These are phyloP conservation scores for Meriones psammophilus DNA, from an alignment of 2,797 vertebrate genomes.

Conservation along the genomic window DNA sequence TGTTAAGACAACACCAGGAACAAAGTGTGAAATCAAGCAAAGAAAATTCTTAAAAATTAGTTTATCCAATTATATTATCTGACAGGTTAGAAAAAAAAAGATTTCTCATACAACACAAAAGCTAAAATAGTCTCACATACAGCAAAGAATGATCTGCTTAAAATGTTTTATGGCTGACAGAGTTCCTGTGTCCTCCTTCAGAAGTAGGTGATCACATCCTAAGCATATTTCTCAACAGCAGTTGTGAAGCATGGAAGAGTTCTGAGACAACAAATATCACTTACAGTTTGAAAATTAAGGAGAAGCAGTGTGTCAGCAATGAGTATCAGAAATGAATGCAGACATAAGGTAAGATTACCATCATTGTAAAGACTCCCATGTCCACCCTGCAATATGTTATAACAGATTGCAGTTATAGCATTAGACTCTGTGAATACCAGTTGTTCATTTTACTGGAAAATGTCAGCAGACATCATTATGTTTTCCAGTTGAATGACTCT, in stretches of 20 bases:
- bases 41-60: not conserved
- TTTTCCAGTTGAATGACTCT: not conserved
- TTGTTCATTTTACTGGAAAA: not conserved
- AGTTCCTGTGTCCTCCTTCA: conserved; percentile 13
- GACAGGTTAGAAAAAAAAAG: not conserved
- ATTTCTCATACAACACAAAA: conserved; percentile 50
- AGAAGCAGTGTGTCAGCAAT: not conserved
- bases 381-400: not conserved
- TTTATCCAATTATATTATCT: not conserved
- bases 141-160: conserved; percentile 39
- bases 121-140: conserved; percentile 53
- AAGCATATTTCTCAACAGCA: conserved; percentile 42
- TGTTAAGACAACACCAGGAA: not conserved
- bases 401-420: not conserved
- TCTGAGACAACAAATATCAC: conserved; percentile 12
- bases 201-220: conserved; percentile 31
- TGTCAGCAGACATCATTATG: not conserved
- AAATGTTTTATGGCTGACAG: conserved; percentile 24
- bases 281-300: conserved; percentile 37
- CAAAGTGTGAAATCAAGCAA: conserved; percentile 46
- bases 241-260: conserved; percentile 21
- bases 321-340: not conserved
- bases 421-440: not conserved
- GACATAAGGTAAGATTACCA: not conserved
- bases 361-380: not conserved